Base-by-base conservation (phyloP, 2,888 invertebrate genomes). In the Melinaea menophilus region DNA sequence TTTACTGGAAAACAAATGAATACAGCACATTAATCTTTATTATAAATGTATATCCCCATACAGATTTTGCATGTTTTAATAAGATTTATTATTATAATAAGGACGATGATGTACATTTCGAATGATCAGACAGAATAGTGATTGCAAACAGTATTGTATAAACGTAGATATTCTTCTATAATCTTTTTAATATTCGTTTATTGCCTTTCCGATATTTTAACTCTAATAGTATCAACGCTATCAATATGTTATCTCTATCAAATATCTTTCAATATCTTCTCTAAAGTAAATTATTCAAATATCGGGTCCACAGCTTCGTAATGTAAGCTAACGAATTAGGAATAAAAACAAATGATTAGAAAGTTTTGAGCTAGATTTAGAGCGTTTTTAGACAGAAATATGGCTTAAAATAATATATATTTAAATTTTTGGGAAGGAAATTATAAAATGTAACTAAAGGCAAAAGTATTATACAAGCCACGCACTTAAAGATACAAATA, bases 271-370 rank as follows among this genome's bases (percentile, higher is more conserved):
- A 31, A 58, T 46, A 58, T 22, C 47, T 58, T 54, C 35, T 64
- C 48, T 60, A 58, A 56, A 58, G 46, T 59, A 62, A 65, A 66
- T 58, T 61, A 55, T 59, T 69, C 64, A 63, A 68, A 72, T 75
- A 74, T 81, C 82, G 88, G 88, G 88, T 88, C 88, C 88, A 89
- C 71, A 73, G 84, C 84, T 81, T 80, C 75, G 71, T 79, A 79
- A 75, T 75, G 74, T 80, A 79, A 85, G 82, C 80, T 75, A 80
- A 82, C 86, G 87, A 88, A 88, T 85, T 86, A 86, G 83, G 70
- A 74, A 69, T 77, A 81, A 41, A 41, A 78, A 75, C 71, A 68
- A 68, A 67, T 72, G 69, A 69, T 68, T 68, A 70, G 55, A 51
- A 57, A 56, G 37, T 65, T 61, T 55, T 51, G 62, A 64, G 57